A percentile compares a stretch with the other conserved stretches of the same genome.
phyloP scores from a whole-genome alignment of 1,140 invertebrate species.

The Bombus balteatus region DNA sequence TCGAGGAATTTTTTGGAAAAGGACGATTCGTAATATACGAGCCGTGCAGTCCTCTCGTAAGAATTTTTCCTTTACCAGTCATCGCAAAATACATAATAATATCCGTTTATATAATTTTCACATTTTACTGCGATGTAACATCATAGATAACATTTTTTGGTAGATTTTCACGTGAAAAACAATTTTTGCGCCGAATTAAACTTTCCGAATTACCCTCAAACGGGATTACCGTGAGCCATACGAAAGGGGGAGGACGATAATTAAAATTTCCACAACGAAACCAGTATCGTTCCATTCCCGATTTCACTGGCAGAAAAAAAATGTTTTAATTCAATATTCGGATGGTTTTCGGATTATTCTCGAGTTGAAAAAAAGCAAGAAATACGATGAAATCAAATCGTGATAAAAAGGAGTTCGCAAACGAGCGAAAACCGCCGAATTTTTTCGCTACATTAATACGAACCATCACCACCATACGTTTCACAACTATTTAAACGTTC shows the following conservation, averaged over 20 bases:
- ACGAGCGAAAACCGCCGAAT: neutral
- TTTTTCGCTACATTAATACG: neutral
- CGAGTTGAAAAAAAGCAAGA: neutral
- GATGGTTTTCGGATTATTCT: neutral
- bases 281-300: neutral
- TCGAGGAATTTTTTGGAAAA: too few relatives aligned
- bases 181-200: neutral
- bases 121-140: too few relatives aligned
- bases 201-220: neutral
- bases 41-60: neutral
- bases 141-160: neutral
- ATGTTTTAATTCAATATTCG: neutral
- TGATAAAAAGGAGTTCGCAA: neutral
- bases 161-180: neutral
- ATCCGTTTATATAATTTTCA: neutral
- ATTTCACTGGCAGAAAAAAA: neutral
- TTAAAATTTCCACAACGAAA: slow-evolving; percentile 22
- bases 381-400: neutral
- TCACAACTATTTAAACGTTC: neutral
- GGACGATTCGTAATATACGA: too few relatives aligned
- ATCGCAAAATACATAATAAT: neutral
- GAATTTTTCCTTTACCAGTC: neutral
- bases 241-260: neutral
- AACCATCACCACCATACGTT: neutral
- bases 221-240: neutral